Conservation (phyloP, 2,113 vertebrate species). For the Ophiodon elongatus region DNA sequence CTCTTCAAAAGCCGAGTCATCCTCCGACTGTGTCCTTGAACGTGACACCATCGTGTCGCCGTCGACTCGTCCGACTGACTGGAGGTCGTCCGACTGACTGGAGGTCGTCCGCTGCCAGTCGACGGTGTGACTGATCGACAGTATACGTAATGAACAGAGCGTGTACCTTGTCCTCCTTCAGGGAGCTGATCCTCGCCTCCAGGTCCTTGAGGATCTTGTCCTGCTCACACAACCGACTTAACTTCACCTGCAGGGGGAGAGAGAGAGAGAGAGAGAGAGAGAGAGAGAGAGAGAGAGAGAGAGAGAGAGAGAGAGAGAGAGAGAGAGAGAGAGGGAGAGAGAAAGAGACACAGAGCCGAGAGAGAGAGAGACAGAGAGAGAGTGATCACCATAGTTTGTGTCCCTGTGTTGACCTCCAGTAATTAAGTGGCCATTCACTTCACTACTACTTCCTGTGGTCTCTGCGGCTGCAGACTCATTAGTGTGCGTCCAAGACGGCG, state of each 20-base stretch:
- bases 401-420: slow-evolving; percentile 43
- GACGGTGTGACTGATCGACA: neutral
- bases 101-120: no score
- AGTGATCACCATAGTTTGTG: neutral
- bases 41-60: neutral
- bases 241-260: slow-evolving; percentile 87
- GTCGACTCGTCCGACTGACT: slow-evolving; percentile 9
- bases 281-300: slow-evolving; percentile 29
- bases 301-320: neutral
- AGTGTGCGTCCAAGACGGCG: neutral
- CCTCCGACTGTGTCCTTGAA: neutral
- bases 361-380: no score
- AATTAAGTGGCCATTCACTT: slow-evolving; percentile 44
- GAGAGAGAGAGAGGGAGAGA: no score
- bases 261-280: neutral
- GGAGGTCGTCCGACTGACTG: no score
- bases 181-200: slow-evolving; percentile 91
- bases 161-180: slow-evolving; percentile 95
- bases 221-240: slow-evolving; percentile 95
- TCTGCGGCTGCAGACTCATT: neutral
- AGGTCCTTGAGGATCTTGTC: slow-evolving; percentile 94
- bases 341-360: slow-evolving; percentile 32
- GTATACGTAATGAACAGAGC: neutral
- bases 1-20: neutral
- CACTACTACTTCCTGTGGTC: slow-evolving; percentile 14